These are phyloP conservation scores for Cyprinella venusta DNA, from an alignment of 2,797 vertebrate species.

Conservation along the genomic window DNA sequence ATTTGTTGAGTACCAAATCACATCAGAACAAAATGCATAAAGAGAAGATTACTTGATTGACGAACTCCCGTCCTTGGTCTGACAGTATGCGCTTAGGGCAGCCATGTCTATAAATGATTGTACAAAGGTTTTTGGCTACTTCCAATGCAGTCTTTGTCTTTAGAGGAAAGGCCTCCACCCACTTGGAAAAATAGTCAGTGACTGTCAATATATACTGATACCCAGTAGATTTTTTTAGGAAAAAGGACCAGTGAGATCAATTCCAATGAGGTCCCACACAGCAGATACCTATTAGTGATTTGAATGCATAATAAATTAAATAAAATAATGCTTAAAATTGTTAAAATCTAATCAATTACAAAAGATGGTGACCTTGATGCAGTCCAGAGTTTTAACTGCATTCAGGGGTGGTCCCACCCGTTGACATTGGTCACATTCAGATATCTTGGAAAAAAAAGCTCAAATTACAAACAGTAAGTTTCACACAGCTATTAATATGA, in stretches of 20 bases:
- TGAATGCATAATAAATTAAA: background rate
- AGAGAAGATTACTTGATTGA: no score
- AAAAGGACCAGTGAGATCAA: conserved; percentile 14
- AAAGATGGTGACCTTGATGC: background rate
- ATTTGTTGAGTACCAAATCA: no score
- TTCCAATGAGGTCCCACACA: conserved; percentile 13
- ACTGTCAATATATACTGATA: conserved; percentile 15
- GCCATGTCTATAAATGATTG: background rate
- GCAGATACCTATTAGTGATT: conserved; percentile 3
- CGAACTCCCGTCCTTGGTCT: no score
- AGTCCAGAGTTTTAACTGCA: conserved; percentile 2
- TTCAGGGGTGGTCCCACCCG: background rate
- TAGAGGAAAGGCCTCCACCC: conserved; percentile 22
- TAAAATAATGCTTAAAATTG: background rate
- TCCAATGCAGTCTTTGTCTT: background rate
- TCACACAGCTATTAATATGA: no score
- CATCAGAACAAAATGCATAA: no score
- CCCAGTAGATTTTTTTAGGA: background rate
- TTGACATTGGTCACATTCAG: no score
- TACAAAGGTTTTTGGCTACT: conserved; percentile 2
- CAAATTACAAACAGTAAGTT: no score
- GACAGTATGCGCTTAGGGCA: no score
- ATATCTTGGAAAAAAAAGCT: no score
- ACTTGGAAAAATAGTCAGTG: conserved; percentile 26
- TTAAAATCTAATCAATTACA: conserved; percentile 4